phyloP scores from a whole-genome alignment of 2,888 invertebrate genomes.

The Acanthosoma haemorrhoidale region DNA sequence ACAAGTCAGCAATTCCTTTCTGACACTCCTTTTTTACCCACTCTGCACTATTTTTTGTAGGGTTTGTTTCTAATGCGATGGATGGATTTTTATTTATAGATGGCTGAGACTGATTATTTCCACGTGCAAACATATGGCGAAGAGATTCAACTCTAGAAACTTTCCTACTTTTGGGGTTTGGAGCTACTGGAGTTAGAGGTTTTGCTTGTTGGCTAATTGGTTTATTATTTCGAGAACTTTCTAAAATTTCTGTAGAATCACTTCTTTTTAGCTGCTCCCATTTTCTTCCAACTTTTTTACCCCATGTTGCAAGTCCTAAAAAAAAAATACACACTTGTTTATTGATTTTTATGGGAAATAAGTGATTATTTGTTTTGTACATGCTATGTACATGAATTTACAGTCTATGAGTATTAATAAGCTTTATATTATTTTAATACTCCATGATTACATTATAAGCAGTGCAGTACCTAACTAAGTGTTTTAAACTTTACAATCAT shows the following conservation, averaged over 20 bases:
- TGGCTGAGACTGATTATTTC: constrained; percentile 39
- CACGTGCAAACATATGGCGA: constrained; percentile 50
- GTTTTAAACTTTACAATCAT: too few species aligned
- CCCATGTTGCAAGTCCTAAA: constrained; percentile 57
- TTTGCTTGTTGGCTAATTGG: constrained; percentile 27
- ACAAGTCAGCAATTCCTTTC: constrained; percentile 44
- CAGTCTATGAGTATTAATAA: too few species aligned
- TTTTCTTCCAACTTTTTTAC: constrained; percentile 55
- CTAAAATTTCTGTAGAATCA: constrained; percentile 54
- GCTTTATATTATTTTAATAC: too few species aligned
- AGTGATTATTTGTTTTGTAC: too few species aligned
- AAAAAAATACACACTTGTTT: constrained; percentile 30
- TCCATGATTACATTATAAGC: too few species aligned
- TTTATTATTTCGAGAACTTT: constrained; percentile 34
- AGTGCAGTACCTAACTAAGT: too few species aligned
- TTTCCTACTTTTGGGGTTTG: constrained; percentile 42
- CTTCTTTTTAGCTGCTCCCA: constrained; percentile 57
- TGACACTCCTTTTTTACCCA: constrained; percentile 44
- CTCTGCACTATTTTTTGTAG: constrained; percentile 40
- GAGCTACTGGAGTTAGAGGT: constrained; percentile 34
- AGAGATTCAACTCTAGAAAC: constrained; percentile 54
- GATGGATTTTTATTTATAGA: constrained; percentile 40
- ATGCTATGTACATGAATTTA: too few species aligned
- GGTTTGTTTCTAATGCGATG: constrained; percentile 40
- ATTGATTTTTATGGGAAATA: too few species aligned